Percentiles rank a stretch among this genome's conserved stretches.
Conservation (phyloP, 2,113 vertebrate genomes). For the Greenwoodochromis staneri region DNA sequence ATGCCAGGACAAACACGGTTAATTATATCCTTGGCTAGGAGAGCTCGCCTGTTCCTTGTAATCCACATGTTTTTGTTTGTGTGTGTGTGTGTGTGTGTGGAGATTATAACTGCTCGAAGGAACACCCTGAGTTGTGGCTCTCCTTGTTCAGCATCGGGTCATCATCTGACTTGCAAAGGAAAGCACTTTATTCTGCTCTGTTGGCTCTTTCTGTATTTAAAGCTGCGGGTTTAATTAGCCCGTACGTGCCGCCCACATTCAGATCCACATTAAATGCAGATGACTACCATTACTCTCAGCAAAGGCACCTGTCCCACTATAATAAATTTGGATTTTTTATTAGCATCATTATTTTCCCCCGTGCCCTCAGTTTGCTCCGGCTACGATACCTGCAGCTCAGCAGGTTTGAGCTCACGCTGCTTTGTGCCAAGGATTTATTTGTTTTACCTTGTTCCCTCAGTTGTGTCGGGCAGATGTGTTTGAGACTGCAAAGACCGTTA, state of each 20-base stretch:
- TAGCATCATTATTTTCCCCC: neutral
- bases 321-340: slow-evolving; percentile 29
- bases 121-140: neutral
- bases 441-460: neutral
- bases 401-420: neutral
- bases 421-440: neutral
- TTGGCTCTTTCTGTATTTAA: slow-evolving; percentile 60
- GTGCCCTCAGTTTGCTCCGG: neutral
- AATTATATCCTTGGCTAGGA: slow-evolving; percentile 10
- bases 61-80: neutral
- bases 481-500: neutral
- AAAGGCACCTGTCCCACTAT: slow-evolving; percentile 1
- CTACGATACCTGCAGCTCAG: neutral
- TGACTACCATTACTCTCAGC: neutral
- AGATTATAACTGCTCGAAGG: neutral
- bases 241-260: slow-evolving; percentile 30
- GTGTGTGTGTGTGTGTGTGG: neutral
- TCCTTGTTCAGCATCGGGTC: neutral
- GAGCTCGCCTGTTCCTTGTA: neutral
- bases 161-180: neutral
- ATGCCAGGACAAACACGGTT: neutral
- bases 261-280: slow-evolving; percentile 66
- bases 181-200: slow-evolving; percentile 38
- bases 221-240: slow-evolving; percentile 69
- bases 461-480: neutral